Evolutionary conservation across 2,888 invertebrate genomes (phyloP).

Genomic region (Apeira syringaria): DNA sequence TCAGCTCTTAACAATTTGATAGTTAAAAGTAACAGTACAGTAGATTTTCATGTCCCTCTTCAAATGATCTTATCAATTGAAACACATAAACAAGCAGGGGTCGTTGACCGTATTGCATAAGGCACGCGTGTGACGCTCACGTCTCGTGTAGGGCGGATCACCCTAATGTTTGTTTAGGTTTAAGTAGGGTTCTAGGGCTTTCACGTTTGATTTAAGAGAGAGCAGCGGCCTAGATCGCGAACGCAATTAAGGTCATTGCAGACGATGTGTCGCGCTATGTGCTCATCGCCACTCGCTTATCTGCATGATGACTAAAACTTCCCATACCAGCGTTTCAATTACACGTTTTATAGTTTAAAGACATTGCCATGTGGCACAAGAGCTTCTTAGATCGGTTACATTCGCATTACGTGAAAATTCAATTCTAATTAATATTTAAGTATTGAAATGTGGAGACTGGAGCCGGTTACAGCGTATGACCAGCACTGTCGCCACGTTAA

Average conservation of each 20-base stretch:
- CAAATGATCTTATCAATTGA: constrained; percentile 53
- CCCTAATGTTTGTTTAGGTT: constrained; percentile 47
- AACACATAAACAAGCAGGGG: constrained; percentile 59
- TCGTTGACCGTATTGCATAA: constrained; percentile 74
- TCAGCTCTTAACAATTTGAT: constrained; percentile 54
- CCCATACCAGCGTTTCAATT: constrained; percentile 8
- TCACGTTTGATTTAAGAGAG: constrained; percentile 80
- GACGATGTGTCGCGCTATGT: constrained; percentile 56
- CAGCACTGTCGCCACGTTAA: constrained; percentile 73
- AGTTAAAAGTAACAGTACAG: constrained; percentile 39
- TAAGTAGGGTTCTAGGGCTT: constrained; percentile 79
- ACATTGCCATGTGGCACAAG: constrained; percentile 16
- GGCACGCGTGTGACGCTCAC: constrained; percentile 48
- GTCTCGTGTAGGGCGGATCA: constrained; percentile 64
- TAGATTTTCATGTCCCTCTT: constrained; percentile 47
- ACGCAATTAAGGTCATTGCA: constrained; percentile 76
- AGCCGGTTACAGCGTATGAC: constrained; percentile 55
- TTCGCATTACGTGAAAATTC: constrained; percentile 43
- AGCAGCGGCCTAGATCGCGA: constrained; percentile 71
- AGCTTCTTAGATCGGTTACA: constrained; percentile 11
- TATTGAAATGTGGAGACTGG: constrained; percentile 46
- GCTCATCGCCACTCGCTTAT: constrained; percentile 23
- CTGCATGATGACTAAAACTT: constrained; percentile 19
- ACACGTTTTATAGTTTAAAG: constrained; percentile 9
- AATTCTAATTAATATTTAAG: constrained; percentile 48